These are phyloP conservation scores for Tragelaphus eurycerus DNA, from an alignment of 2,797 vertebrate species.

Conservation along the genomic window DNA sequence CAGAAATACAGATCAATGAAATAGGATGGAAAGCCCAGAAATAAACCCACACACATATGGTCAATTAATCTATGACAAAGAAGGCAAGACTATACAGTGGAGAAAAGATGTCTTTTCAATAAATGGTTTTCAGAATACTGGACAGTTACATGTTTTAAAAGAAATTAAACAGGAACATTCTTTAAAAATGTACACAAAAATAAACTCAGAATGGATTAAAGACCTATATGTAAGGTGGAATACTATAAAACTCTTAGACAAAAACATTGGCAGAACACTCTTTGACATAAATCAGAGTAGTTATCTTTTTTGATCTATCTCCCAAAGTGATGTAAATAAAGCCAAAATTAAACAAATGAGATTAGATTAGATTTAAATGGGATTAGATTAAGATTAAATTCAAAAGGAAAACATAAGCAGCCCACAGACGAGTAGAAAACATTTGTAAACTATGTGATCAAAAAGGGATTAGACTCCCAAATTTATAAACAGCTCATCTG, in stretches of 20 bases:
- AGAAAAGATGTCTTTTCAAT: neutral
- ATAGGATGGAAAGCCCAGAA: neutral
- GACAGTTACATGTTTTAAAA: neutral
- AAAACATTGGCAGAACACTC: neutral
- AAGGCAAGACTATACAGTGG: neutral
- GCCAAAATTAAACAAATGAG: neutral
- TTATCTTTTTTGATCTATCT: neutral
- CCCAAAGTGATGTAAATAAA: neutral
- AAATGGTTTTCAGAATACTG: neutral
- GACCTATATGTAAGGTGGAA: neutral
- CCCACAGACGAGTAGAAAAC: neutral
- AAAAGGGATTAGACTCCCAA: neutral
- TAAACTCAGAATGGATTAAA: neutral
- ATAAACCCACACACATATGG: neutral
- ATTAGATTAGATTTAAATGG: neutral
- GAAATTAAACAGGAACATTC: neutral
- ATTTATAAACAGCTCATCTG: neutral
- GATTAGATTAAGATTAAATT: neutral
- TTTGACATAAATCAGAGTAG: neutral
- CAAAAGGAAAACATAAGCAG: neutral
- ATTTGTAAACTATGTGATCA: neutral
- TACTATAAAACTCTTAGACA: neutral
- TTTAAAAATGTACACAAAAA: neutral
- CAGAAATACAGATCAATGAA: neutral
- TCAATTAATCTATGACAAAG: neutral